Conservation (phyloP, 1,140 invertebrate genomes). For the Dolichoris vasculosae region DNA sequence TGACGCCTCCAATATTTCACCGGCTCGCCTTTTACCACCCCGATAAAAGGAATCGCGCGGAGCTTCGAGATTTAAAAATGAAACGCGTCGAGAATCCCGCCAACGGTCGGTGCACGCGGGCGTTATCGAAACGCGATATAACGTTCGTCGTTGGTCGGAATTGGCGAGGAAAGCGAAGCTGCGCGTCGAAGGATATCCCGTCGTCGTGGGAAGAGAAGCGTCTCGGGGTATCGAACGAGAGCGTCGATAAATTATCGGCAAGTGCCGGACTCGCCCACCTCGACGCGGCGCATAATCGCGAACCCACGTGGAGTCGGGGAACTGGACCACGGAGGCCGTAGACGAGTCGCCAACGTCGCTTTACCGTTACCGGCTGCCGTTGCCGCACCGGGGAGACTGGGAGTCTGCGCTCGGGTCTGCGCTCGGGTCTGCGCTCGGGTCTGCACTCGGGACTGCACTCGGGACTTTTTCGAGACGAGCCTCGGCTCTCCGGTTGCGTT, state of each 20-base stretch:
- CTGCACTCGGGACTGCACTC: neutral
- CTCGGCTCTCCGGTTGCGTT: slow-evolving; percentile 12
- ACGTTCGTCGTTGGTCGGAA: neutral
- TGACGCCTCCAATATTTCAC: neutral
- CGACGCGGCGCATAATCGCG: neutral
- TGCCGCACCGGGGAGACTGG: neutral
- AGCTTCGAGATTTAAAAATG: too few species aligned
- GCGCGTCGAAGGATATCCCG: neutral
- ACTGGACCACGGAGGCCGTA: slow-evolving; percentile 61
- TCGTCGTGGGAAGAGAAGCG: too few species aligned
- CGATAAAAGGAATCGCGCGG: neutral
- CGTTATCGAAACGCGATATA: neutral
- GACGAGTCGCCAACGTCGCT: neutral
- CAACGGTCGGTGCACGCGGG: neutral
- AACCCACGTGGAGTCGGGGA: slow-evolving; percentile 53
- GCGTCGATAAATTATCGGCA: neutral
- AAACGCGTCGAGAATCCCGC: neutral
- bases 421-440: slow-evolving; percentile 3
- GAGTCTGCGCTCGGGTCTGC: neutral
- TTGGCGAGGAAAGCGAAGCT: neutral
- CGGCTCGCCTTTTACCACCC: neutral
- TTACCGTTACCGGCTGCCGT: slow-evolving; percentile 59
- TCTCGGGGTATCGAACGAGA: neutral
- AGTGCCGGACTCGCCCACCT: neutral
- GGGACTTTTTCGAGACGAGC: neutral